phyloP scores from a whole-genome alignment of 2,113 vertebrate genomes.

The Ivindomyrus marchei region DNA sequence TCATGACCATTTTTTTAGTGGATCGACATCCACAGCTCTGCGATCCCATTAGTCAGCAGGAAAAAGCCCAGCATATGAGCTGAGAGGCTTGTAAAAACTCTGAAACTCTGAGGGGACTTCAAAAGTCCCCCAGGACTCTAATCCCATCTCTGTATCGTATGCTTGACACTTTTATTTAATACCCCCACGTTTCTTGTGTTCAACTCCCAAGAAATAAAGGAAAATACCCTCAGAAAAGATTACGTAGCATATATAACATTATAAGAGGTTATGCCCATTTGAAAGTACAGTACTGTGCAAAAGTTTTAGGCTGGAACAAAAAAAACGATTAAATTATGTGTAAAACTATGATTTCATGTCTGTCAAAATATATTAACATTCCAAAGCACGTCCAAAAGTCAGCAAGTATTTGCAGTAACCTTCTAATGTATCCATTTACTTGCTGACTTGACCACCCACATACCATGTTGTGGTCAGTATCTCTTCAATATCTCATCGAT shows the following conservation, averaged over 20 bases:
- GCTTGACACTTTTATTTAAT: constrained; percentile 29
- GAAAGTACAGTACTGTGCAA: background rate
- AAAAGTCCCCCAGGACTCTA: constrained; percentile 20
- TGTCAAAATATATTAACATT: background rate
- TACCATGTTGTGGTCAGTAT: background rate
- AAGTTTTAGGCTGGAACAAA: background rate
- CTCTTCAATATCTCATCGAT: background rate
- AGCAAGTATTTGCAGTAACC: background rate
- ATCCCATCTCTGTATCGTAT: constrained; percentile 19
- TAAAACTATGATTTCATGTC: background rate
- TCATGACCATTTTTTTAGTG: constrained; percentile 30
- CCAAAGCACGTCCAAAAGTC: background rate
- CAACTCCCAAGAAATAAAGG: constrained; percentile 17
- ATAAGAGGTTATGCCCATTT: constrained; percentile 12
- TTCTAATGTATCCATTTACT: background rate
- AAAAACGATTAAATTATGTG: background rate
- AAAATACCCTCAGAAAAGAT: background rate
- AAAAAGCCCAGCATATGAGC: constrained; percentile 31
- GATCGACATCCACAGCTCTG: constrained; percentile 19
- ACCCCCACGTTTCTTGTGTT: background rate
- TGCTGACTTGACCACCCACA: background rate
- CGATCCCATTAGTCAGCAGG: constrained; percentile 22
- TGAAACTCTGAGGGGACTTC: background rate
- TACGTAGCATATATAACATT: background rate
- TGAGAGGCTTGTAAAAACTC: constrained; percentile 33